Conservation (phyloP, 2,113 vertebrate genomes). For the Aix galericulata region DNA sequence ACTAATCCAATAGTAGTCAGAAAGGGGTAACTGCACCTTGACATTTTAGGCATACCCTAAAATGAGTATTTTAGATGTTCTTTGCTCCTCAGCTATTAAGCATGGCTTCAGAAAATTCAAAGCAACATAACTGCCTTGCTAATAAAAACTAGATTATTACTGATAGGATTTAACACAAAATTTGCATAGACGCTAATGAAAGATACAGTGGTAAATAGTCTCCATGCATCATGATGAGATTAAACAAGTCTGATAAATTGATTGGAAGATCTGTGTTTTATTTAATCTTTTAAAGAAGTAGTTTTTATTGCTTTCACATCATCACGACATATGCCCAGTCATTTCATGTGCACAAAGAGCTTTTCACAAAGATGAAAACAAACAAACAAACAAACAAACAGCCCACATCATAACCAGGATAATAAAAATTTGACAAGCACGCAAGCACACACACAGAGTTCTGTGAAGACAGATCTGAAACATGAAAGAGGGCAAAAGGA, state of each 20-base stretch:
- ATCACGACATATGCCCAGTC: background rate
- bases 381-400: background rate
- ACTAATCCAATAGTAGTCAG: background rate
- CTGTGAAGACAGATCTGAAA: background rate
- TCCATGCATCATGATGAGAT: conserved; percentile 5
- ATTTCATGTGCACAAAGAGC: background rate
- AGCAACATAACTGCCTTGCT: background rate
- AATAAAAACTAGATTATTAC: conserved; percentile 12
- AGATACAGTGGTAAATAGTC: background rate
- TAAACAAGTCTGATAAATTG: conserved; percentile 17
- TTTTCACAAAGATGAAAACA: background rate
- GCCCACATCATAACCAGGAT: background rate
- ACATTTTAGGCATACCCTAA: background rate
- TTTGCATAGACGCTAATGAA: conserved; percentile 16
- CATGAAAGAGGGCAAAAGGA: background rate
- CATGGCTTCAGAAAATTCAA: background rate
- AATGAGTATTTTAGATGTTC: background rate
- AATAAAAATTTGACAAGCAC: conserved; percentile 17
- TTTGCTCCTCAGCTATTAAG: background rate
- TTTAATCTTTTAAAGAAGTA: background rate
- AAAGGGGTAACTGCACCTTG: background rate
- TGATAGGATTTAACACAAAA: conserved; percentile 19
- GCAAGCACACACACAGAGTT: background rate
- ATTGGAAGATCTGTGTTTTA: background rate
- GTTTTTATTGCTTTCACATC: background rate